phyloP scores from a whole-genome alignment of 2,113 vertebrate species.

The Vulpes lagopus region DNA sequence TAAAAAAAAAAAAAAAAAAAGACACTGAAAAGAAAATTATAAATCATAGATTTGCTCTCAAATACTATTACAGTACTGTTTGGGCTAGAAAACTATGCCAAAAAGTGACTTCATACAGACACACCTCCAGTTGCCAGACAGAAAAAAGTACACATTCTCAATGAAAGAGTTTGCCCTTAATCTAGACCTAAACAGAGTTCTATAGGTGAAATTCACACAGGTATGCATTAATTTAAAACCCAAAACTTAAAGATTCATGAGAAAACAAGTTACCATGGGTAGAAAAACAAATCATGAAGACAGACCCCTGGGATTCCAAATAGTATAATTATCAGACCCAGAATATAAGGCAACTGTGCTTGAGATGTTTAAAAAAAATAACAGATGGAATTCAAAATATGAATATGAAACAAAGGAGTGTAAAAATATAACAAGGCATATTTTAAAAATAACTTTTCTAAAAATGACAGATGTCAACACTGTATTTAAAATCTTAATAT shows the following conservation, averaged over 20 bases:
- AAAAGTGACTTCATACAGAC: not conserved
- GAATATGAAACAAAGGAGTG: slow-evolving; percentile 10
- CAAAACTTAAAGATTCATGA: not conserved
- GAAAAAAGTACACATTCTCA: not conserved
- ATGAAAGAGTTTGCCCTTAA: not conserved
- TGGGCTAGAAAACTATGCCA: not conserved
- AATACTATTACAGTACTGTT: not conserved
- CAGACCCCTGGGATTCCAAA: not conserved
- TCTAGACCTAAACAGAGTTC: not conserved
- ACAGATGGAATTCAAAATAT: slow-evolving; percentile 21
- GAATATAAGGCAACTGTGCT: not conserved
- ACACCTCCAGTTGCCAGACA: not conserved
- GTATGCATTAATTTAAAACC: not conserved
- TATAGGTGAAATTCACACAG: not conserved
- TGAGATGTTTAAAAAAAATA: slow-evolving; percentile 14
- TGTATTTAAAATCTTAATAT: slow-evolving; percentile 6
- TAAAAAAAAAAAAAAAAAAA: not conserved
- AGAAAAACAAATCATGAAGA: not conserved
- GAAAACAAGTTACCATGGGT: not conserved
- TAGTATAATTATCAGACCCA: slow-evolving; percentile 35
- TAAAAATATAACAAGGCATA: slow-evolving; percentile 21
- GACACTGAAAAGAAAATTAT: not conserved
- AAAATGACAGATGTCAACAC: slow-evolving; percentile 16
- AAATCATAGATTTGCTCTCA: not conserved
- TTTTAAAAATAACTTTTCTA: slow-evolving; percentile 7